Percentiles rank a stretch among this genome's conserved stretches.
Evolutionary conservation across 35 echinoderm and acorn worm species (phyloP).

Genomic region (Heliocidaris erythrogramma): DNA sequence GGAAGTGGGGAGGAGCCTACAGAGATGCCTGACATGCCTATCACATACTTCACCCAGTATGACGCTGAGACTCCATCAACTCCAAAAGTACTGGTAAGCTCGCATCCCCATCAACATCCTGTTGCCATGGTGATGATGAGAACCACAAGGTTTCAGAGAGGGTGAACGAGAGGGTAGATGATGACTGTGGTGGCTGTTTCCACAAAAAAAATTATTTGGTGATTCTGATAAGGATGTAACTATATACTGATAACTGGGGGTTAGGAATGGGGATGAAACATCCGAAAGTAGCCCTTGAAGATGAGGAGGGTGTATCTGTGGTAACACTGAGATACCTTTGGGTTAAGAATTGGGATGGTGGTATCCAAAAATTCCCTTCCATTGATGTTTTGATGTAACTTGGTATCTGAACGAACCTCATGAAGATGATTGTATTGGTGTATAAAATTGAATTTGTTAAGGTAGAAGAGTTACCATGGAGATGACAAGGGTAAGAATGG

Average conservation of each 20-base stretch:
- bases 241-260: background rate
- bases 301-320: too few relatives aligned
- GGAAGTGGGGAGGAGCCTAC: background rate
- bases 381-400: too few relatives aligned
- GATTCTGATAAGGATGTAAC: background rate
- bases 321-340: too few relatives aligned
- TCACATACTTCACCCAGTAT: conserved; percentile 33
- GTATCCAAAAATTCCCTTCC: too few relatives aligned
- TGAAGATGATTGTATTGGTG: too few relatives aligned
- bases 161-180: background rate
- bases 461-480: too few relatives aligned
- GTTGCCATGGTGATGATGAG: background rate
- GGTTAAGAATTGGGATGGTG: too few relatives aligned
- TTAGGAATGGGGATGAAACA: background rate
- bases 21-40: background rate
- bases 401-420: too few relatives aligned
- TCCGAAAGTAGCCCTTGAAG: too few relatives aligned
- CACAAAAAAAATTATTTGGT: background rate
- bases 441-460: too few relatives aligned
- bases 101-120: background rate
- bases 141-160: background rate
- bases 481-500: too few relatives aligned
- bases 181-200: background rate
- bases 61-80: background rate
- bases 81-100: background rate